Base-by-base conservation (phyloP, 1,140 invertebrate species). In the Drosophila ficusphila region DNA sequence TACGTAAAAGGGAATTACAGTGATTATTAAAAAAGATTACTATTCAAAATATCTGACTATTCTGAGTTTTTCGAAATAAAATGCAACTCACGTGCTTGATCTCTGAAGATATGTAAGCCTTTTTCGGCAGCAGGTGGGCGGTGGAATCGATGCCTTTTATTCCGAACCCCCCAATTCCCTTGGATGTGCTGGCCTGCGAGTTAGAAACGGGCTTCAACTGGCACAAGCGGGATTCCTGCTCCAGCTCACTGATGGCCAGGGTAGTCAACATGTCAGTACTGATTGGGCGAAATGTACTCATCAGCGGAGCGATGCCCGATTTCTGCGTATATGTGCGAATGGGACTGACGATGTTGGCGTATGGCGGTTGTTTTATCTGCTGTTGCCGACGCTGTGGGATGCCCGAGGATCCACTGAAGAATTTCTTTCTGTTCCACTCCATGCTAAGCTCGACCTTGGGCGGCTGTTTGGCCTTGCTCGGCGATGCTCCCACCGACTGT, bases 271-370 rank as follows among this genome's bases (percentile, higher is more conserved):
- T 46, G 51, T 89, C 76, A 0, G 52, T 44, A 6, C 51, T 31
- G 5, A 46, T 71, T 27, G 74, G 62, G 3, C 72, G 71, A 9
- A 89, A 73, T 19, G 54, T 69, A n/a, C 74, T 74, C 86, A 91
- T 90, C 0, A 91, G 47, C 0, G 90, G 90, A 0, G 90, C 81
- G 2, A 69, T 89, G 1, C 82, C 74, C 0, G 91, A 92, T 18
- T 92, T 92, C 3, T 92, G 90, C 4, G 91, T 92, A 47, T 92
- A 92, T 0, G 90, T 48, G 14, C 89, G 81, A 19, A 92, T 89
- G 0, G 92, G 92, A 75, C 92, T 92, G 1, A 91, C 71, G 34
- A 92, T 89, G 52, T 92, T 76, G 2, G 79, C 76, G 54, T 70
- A 92, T 7, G 82, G 52, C 39, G 81, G 39, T 39, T 85, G 67